A percentile compares a stretch with the other conserved stretches of the same genome.
These are phyloP conservation scores for Patiria miniata DNA, from an alignment of 35 echinoderm and acorn worm genomes.

Conservation along the genomic window DNA sequence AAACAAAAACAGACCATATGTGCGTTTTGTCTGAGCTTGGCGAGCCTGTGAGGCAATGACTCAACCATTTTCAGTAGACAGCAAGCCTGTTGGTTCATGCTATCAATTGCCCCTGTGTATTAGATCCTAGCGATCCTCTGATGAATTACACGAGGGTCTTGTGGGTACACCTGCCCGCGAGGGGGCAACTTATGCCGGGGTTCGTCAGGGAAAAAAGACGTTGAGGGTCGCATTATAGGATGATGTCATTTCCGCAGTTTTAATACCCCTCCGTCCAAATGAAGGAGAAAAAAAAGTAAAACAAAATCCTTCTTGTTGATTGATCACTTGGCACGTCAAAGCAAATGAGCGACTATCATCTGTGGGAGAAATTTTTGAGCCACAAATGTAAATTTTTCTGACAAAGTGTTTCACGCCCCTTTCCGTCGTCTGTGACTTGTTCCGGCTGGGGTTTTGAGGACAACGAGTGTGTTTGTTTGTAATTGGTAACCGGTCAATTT, in stretches of 20 bases:
- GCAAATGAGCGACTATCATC: too few species aligned
- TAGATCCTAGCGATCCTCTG: neutral
- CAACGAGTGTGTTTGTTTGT: too few species aligned
- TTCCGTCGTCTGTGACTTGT: neutral
- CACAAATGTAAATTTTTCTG: neutral
- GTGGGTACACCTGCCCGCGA: neutral
- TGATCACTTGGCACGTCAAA: too few species aligned
- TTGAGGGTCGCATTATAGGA: too few species aligned
- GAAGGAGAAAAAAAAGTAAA: neutral
- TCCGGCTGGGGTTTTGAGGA: too few species aligned
- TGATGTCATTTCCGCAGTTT: too few species aligned
- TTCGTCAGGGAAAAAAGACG: too few species aligned
- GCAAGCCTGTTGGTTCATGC: neutral
- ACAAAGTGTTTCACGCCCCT: conserved; percentile 21
- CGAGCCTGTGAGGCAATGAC: too few species aligned
- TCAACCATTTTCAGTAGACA: neutral
- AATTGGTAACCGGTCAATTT: too few species aligned
- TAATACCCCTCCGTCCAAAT: neutral
- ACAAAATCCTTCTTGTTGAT: neutral
- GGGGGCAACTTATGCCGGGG: neutral
- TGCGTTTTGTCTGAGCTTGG: too few species aligned
- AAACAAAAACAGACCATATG: too few species aligned
- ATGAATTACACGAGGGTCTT: neutral
- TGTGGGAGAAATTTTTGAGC: too few species aligned
- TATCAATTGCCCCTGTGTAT: neutral